Percentiles rank a stretch among this genome's conserved stretches.
phyloP scores from a whole-genome alignment of 2,888 invertebrate genomes.

The Endotricha flammealis region DNA sequence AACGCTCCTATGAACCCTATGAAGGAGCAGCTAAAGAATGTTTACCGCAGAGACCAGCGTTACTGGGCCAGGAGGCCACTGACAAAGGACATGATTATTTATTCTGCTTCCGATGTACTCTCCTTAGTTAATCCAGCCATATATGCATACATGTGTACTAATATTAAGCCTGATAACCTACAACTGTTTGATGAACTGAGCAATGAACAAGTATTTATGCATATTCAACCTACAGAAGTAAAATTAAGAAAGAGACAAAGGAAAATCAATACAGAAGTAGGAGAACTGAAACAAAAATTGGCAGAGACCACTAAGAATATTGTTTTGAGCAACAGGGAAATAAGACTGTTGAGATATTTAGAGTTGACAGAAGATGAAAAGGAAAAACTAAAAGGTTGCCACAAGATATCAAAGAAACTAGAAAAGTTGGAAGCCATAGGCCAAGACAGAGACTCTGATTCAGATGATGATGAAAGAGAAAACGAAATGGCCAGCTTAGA shows the following conservation, averaged over 20 bases:
- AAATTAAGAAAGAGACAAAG: conserved; percentile 92
- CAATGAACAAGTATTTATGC: conserved; percentile 91
- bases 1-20: conserved; percentile 92
- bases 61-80: conserved; percentile 94
- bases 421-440: conserved; percentile 91
- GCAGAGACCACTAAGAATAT: conserved; percentile 90
- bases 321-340: conserved; percentile 94
- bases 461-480: conserved; percentile 84
- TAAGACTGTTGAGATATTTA: conserved; percentile 90
- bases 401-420: conserved; percentile 94
- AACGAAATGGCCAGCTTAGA: conserved; percentile 90
- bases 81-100: conserved; percentile 93
- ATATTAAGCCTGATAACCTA: conserved; percentile 84
- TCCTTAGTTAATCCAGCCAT: conserved; percentile 92
- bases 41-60: conserved; percentile 89
- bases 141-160: conserved; percentile 82
- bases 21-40: conserved; percentile 92
- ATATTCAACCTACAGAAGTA: conserved; percentile 90
- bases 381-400: conserved; percentile 92
- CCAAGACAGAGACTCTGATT: conserved; percentile 87
- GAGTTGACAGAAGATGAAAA: conserved; percentile 95
- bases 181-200: conserved; percentile 89
- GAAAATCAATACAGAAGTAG: conserved; percentile 93
- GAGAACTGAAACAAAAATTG: conserved; percentile 90
- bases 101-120: conserved; percentile 93